These are phyloP conservation scores for Battus philenor DNA, from an alignment of 1,140 invertebrate species.

Conservation along the genomic window DNA sequence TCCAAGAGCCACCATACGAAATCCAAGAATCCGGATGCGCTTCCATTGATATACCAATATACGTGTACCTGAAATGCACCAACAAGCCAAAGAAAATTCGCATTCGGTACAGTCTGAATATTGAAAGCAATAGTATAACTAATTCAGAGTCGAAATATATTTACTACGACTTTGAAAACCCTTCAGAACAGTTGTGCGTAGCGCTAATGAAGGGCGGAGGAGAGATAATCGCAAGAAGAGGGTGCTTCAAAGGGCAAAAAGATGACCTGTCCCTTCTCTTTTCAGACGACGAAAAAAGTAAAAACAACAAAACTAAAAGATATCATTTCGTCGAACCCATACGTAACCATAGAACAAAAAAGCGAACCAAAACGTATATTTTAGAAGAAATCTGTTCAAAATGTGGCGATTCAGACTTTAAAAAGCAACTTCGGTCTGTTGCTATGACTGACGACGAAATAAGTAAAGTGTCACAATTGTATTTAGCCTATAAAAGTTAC, in stretches of 20 bases:
- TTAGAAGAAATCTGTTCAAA: conserved; percentile 49
- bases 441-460: conserved; percentile 60
- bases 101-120: conserved; percentile 55
- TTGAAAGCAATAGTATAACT: conserved; percentile 54
- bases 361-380: conserved; percentile 31
- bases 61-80: conserved; percentile 66
- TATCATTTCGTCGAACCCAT: conserved; percentile 53
- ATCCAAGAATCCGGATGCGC: conserved; percentile 66
- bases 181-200: conserved; percentile 46
- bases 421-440: conserved; percentile 45
- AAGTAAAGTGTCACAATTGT: conserved; percentile 47
- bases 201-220: conserved; percentile 61
- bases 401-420: conserved; percentile 54
- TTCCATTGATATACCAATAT: conserved; percentile 64
- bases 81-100: conserved; percentile 61
- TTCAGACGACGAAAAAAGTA: conserved; percentile 32
- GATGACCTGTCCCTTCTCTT: conserved; percentile 39
- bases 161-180: conserved; percentile 63
- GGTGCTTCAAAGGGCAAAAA: conserved; percentile 21
- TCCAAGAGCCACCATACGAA: conserved; percentile 69
- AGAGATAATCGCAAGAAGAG: conserved; percentile 43
- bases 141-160: conserved; percentile 52
- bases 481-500: conserved; percentile 47
- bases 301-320: conserved; percentile 28
- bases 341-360: conserved; percentile 34